Evolutionary conservation across 2,113 vertebrate species (phyloP).

Genomic region (Mola mola): DNA sequence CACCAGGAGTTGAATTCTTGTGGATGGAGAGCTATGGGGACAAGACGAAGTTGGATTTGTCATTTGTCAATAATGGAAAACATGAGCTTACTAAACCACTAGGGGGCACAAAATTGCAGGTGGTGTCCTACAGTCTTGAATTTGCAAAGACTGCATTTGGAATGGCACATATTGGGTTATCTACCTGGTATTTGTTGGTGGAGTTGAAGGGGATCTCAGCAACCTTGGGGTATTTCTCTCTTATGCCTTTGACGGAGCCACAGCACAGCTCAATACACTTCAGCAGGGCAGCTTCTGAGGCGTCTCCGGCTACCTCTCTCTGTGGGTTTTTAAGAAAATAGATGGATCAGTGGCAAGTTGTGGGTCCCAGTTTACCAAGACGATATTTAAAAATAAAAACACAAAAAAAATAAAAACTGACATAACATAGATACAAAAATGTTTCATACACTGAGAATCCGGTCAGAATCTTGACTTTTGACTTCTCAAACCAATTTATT

Average conservation of each 20-base stretch:
- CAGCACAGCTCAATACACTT: constrained; percentile 94
- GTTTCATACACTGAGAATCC: background rate
- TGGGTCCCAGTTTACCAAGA: too few species aligned
- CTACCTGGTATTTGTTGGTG: constrained; percentile 95
- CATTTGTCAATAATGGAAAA: background rate
- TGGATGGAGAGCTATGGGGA: constrained; percentile 88
- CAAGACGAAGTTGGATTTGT: background rate
- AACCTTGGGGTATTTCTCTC: constrained; percentile 87
- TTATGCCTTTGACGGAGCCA: constrained; percentile 87
- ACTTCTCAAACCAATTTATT: background rate
- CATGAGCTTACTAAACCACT: constrained; percentile 1
- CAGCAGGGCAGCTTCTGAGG: constrained; percentile 93
- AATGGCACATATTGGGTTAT: background rate
- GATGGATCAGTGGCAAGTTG: background rate
- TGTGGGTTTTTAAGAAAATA: constrained; percentile 49
- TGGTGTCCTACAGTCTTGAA: too few species aligned
- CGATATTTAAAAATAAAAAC: too few species aligned
- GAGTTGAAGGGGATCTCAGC: constrained; percentile 94
- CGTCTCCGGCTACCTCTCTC: constrained; percentile 90
- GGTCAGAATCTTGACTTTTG: background rate
- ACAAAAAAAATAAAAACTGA: too few species aligned
- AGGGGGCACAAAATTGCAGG: constrained; percentile 14
- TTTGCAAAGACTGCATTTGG: background rate
- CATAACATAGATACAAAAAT: too few species aligned
- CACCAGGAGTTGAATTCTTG: constrained; percentile 78